These are phyloP conservation scores for Trichonephila clavipes DNA, from an alignment of 1,140 invertebrate genomes.

Conservation along the genomic window DNA sequence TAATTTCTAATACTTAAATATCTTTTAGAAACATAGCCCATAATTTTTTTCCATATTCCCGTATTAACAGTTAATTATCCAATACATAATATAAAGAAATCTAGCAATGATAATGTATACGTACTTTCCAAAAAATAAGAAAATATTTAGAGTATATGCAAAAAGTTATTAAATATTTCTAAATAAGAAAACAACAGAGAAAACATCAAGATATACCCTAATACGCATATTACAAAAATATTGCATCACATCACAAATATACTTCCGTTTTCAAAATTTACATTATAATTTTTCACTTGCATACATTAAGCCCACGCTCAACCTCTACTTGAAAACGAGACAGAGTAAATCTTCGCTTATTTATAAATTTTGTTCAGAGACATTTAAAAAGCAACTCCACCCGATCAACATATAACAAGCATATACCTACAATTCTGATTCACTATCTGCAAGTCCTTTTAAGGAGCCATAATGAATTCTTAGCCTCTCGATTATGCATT, in stretches of 20 bases:
- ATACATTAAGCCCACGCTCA: not conserved
- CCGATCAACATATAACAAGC: not conserved
- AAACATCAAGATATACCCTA: not conserved
- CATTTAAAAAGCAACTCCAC: not conserved
- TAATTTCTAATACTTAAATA: no score
- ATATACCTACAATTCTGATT: not conserved
- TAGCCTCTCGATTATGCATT: not conserved
- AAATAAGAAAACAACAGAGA: not conserved
- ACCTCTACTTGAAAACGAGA: not conserved
- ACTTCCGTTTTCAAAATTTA: not conserved
- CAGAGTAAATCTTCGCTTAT: not conserved
- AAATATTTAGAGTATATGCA: no score
- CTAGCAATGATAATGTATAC: no score
- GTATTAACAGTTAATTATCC: no score
- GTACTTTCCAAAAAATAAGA: no score
- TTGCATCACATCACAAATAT: not conserved
- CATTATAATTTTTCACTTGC: not conserved
- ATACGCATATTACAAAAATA: not conserved
- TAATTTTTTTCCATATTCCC: no score
- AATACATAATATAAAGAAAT: no score
- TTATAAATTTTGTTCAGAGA: not conserved
- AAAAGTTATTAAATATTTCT: no score
- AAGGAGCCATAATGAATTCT: not conserved
- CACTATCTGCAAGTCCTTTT: not conserved
- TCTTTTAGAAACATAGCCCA: no score